Conservation (phyloP, 2,113 vertebrate genomes). For the Mastomys coucha region DNA sequence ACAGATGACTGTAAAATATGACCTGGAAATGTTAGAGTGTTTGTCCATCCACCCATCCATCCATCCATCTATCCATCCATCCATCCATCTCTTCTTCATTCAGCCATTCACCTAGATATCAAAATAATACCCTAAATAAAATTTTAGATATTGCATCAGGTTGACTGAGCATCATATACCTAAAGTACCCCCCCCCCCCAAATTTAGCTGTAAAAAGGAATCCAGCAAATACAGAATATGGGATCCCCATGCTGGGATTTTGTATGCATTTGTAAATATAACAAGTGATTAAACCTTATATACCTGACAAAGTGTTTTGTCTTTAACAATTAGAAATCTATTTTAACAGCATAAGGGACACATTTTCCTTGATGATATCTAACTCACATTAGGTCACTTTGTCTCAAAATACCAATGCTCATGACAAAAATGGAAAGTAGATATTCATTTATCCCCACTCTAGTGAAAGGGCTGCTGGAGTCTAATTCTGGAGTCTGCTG, state of each 20-base stretch:
- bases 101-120: constrained; percentile 72
- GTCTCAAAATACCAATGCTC: background rate
- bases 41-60: constrained; percentile 41
- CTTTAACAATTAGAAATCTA: background rate
- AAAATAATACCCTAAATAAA: constrained; percentile 50
- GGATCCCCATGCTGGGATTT: background rate
- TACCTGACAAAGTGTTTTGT: background rate
- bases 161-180: constrained; percentile 4
- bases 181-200: background rate
- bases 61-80: constrained; percentile 76
- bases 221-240: background rate
- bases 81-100: constrained; percentile 48
- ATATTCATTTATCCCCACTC: background rate
- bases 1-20: constrained; percentile 64
- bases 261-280: background rate
- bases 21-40: constrained; percentile 67
- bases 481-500: background rate
- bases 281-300: constrained; percentile 8
- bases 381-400: background rate
- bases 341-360: background rate
- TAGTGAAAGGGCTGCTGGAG: background rate
- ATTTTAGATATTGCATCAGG: constrained; percentile 43
- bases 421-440: background rate
- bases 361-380: constrained; percentile 13
- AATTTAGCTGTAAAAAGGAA: constrained; percentile 41